Base-by-base conservation (phyloP, 2,888 invertebrate genomes). In the Volucella inanis region DNA sequence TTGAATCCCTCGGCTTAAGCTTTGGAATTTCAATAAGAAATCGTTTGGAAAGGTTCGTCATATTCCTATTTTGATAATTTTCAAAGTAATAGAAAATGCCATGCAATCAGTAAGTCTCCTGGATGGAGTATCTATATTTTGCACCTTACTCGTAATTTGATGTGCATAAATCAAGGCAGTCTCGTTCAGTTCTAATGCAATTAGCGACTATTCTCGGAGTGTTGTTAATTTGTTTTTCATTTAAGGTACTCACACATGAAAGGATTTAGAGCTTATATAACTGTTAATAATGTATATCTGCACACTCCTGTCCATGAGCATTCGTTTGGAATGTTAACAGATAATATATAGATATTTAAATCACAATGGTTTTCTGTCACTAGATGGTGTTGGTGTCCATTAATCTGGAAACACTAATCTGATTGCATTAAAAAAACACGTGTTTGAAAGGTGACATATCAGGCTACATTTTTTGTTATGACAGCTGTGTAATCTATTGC, bases 91-190 rank as follows among this genome's bases (percentile, higher is more conserved):
- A 39, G 45, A 50, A 10, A 47, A 54, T 22, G n/a, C 64, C 50
- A 38, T 68, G 43, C 64, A 75, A 80, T 80, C 62, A 80, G 55
- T 15, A 14, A 47, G 18, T 22, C 2, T 61, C 14, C 43, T 18
- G 38, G 12, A 39, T 45, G 47, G 14, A 55, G 49, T 45, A 49
- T 12, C 18, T 39, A 47, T 41, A 31, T 31, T 31, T 31, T 10
- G 11, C 9, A 55, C 14, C 10, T 22, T 3, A 22, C 14, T 41
- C 57, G 64, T 70, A 70, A 83, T 75, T 64, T 62, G 55, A 83
- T 79, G 52, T 74, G 68, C 74, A 74, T 79, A 83, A 79, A 70
- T 83, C 59, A 70, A 64, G 57, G 38, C 64, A 79, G 57, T 79
- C 6, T 31, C 55, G 52, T 62, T 70, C 39, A 22, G 12, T 49